A percentile compares a stretch with the other conserved stretches of the same genome.
These are phyloP conservation scores for Mesitornis unicolor DNA, from an alignment of 2,113 vertebrate genomes.

Conservation along the genomic window DNA sequence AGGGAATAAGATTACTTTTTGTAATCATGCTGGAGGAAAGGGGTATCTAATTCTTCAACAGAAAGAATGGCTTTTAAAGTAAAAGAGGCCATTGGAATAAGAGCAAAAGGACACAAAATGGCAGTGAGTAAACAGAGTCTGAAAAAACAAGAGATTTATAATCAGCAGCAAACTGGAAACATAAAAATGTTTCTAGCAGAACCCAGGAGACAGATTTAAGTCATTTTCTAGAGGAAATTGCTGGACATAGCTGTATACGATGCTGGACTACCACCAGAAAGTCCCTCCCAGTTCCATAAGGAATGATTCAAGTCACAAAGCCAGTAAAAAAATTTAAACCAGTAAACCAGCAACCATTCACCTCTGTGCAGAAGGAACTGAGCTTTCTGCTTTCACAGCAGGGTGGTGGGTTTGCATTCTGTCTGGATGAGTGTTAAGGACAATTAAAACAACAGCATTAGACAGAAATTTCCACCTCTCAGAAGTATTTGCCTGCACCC, in stretches of 20 bases:
- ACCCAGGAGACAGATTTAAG: background rate
- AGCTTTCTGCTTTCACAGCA: background rate
- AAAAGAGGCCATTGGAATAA: background rate
- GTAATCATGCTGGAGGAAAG: background rate
- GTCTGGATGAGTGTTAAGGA: background rate
- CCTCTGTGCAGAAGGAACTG: accelerated
- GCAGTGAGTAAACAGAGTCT: background rate
- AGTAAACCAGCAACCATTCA: background rate
- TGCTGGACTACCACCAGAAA: background rate
- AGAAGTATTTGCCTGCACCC: background rate
- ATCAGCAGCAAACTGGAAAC: background rate
- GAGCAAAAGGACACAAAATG: background rate
- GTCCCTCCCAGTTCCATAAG: background rate
- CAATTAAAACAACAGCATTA: background rate
- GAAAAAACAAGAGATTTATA: background rate
- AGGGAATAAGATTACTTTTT: background rate
- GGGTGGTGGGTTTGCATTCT: background rate
- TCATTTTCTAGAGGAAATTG: background rate
- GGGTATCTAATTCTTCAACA: background rate
- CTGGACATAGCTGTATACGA: background rate
- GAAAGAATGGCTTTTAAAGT: background rate
- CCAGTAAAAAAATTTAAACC: too few relatives aligned
- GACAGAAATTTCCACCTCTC: background rate
- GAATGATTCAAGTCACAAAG: background rate
- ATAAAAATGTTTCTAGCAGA: background rate